phyloP scores from a whole-genome alignment of 2,888 invertebrate genomes.

The Chirona hameri region DNA sequence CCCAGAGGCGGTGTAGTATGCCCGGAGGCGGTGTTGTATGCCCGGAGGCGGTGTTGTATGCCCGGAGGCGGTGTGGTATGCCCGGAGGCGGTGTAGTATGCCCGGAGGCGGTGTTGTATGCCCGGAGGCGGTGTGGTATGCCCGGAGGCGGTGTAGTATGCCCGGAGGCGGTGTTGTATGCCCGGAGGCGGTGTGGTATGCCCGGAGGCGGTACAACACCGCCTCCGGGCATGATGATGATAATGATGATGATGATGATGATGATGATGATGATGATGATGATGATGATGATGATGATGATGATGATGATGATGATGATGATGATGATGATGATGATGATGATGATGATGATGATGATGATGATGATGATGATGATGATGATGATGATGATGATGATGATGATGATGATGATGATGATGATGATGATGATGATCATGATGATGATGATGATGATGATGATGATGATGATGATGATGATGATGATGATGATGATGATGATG shows the following conservation, averaged over 20 bases:
- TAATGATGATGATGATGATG: slow-evolving; percentile 22
- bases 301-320: slow-evolving; percentile 22
- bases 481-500: slow-evolving; percentile 22
- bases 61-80: no score
- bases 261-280: slow-evolving; percentile 22
- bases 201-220: no score
- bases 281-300: slow-evolving; percentile 22
- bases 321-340: slow-evolving; percentile 22
- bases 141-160: no score
- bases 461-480: slow-evolving; percentile 22
- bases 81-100: no score
- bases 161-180: no score
- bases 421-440: slow-evolving; percentile 12
- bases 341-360: slow-evolving; percentile 22
- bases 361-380: slow-evolving; percentile 22
- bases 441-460: slow-evolving; percentile 22
- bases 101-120: no score
- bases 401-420: slow-evolving; percentile 22
- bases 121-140: no score
- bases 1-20: no score
- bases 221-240: neutral
- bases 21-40: no score
- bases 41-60: no score
- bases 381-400: slow-evolving; percentile 22
- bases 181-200: no score